These are phyloP conservation scores for Rana temporaria DNA, from an alignment of 2,113 vertebrate species.

Conservation along the genomic window DNA sequence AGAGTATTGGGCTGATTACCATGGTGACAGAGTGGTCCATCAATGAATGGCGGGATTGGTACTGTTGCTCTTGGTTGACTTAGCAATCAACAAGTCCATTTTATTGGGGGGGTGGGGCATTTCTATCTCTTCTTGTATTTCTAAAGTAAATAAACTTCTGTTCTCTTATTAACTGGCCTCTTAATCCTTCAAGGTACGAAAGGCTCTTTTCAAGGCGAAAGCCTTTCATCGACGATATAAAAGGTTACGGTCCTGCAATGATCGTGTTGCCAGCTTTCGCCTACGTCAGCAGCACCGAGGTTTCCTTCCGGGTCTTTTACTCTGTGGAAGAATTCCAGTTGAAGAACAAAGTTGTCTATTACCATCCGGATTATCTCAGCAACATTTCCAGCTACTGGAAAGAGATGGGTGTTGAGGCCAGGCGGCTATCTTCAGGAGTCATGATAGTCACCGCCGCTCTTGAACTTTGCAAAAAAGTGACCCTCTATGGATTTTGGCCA, in stretches of 20 bases:
- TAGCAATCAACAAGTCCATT: background rate
- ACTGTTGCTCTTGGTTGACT: too few relatives aligned
- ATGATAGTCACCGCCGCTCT: slow-evolving; percentile 52
- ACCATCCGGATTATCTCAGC: slow-evolving; percentile 50
- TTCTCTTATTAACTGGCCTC: background rate
- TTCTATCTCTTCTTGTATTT: background rate
- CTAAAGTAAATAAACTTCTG: background rate
- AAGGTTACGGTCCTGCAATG: background rate
- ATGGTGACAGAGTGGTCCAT: too few relatives aligned
- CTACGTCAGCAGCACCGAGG: background rate
- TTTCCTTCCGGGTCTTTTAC: slow-evolving; percentile 7
- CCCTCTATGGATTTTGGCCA: slow-evolving; percentile 61
- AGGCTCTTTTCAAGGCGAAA: background rate
- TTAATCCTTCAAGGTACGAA: background rate
- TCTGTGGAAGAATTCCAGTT: slow-evolving; percentile 30
- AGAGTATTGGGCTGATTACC: too few relatives aligned
- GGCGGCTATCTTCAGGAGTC: slow-evolving; percentile 55
- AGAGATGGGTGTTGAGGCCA: slow-evolving; percentile 16
- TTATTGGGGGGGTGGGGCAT: background rate
- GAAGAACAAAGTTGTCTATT: slow-evolving; percentile 54
- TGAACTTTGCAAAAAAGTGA: slow-evolving; percentile 52
- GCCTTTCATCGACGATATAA: background rate
- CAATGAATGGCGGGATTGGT: too few relatives aligned
- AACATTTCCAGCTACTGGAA: slow-evolving; percentile 46
- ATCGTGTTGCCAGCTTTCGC: slow-evolving; percentile 54